Evolutionary conservation across 2,888 invertebrate species (phyloP), one percentile per base, ranked within the genome.

Genomic region (Polyommatus icarus): DNA sequence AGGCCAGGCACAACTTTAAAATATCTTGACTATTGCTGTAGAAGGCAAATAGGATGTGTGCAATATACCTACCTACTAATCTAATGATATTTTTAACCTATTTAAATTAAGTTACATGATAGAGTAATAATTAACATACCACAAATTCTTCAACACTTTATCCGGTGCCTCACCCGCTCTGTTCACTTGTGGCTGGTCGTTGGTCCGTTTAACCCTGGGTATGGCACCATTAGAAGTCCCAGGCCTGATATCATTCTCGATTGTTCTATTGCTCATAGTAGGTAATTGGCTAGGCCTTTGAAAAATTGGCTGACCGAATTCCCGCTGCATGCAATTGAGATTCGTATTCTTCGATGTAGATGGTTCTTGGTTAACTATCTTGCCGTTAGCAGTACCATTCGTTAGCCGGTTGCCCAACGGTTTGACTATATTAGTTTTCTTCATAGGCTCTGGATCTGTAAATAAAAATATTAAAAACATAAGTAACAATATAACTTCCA

Each of bases 391-490:
- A 20, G 5, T 32, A 36, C 71, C 72, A 12, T 40, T 72, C 0
- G 40, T 72, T 4, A 72, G n/a, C 8, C 72, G 40, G 10, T 72
- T 32, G 75, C 76, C 78, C 20, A 54, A 46, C 4, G 78, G 61
- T 78, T 78, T 79, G 29, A 80, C 80, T 46, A 80, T 36, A 71
- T 82, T 79, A 3, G 79, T 81, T 7, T 85, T 80, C 83, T 91
- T 3, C 92, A 87, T 83, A 88, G 94, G 94, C 4, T 91, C 91
- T 15, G 94, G 94, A 83, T 94, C 94, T 94, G 83, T 12, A 87
- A 86, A 78, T 4, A 67, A 59, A 67, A 46, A 54, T 1, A 18
- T 18, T 18, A 18, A 54, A 54, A 54, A 18, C 5, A 54, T 40
- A 10, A 46, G 46, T 46, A 46, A 3, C 3, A 12, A 12, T 46